Percentiles rank a stretch among this genome's conserved stretches.
Conservation (phyloP, 2,888 invertebrate genomes). For the Dryococelus australis region DNA sequence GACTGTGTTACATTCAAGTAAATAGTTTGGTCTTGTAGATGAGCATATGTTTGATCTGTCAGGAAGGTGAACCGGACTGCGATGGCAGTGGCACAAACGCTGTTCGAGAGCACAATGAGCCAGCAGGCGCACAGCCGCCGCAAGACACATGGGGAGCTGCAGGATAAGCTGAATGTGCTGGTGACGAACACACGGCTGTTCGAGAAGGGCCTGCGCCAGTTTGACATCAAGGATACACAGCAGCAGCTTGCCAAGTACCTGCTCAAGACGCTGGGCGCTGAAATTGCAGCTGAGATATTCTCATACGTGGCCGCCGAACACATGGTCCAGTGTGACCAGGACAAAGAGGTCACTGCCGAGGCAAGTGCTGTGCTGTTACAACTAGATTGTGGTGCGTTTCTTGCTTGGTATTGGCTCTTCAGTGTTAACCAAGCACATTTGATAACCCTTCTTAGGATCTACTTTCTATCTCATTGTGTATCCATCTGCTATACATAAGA, state of each 20-base stretch:
- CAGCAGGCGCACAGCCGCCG: constrained; percentile 73
- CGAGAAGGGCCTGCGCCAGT: constrained; percentile 74
- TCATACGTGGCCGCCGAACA: constrained; percentile 80
- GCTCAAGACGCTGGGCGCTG: constrained; percentile 82
- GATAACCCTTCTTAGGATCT: too few relatives aligned
- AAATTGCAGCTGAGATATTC: constrained; percentile 80
- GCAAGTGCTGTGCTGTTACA: constrained; percentile 50
- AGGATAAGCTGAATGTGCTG: constrained; percentile 82
- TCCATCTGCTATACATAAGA: too few relatives aligned
- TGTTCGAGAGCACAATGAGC: constrained; percentile 74
- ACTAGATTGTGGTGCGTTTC: too few relatives aligned
- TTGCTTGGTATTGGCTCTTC: neutral
- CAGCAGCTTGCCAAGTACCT: constrained; percentile 80
- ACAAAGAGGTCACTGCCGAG: constrained; percentile 56
- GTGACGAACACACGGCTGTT: constrained; percentile 78
- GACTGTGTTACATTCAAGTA: too few relatives aligned
- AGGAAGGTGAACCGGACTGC: constrained; percentile 73
- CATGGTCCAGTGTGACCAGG: constrained; percentile 54
- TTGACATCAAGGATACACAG: constrained; percentile 63
- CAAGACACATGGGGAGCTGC: constrained; percentile 81
- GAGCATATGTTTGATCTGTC: constrained; percentile 18
- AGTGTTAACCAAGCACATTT: too few relatives aligned
- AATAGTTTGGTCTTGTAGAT: too few relatives aligned
- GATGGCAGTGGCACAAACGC: constrained; percentile 71
- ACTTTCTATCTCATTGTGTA: too few relatives aligned